Percentiles rank a stretch among this genome's conserved stretches.
Conservation (phyloP, 2,888 invertebrate species). For the Cheiracanthium punctorium region DNA sequence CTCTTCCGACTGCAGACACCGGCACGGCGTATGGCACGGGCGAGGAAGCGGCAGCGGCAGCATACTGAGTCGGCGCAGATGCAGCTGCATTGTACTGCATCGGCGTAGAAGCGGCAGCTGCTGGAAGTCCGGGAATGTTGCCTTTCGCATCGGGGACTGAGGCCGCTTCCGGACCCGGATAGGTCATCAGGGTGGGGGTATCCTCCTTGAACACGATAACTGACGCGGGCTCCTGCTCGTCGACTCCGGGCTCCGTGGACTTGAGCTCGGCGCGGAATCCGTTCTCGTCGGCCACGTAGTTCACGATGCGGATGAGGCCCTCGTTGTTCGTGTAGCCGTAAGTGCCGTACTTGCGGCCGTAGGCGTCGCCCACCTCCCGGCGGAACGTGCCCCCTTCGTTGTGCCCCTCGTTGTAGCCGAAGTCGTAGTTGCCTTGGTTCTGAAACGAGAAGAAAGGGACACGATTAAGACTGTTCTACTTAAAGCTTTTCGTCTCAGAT, state of each 20-base stretch:
- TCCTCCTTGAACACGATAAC: constrained; percentile 68
- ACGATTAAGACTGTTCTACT: too few species aligned
- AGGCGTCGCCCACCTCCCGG: constrained; percentile 66
- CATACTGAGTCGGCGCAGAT: background rate
- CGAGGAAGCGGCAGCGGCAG: constrained; percentile 11
- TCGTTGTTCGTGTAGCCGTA: constrained; percentile 71
- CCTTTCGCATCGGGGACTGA: constrained; percentile 53
- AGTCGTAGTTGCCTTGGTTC: constrained; percentile 70
- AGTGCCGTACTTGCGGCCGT: constrained; percentile 60
- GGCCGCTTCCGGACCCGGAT: constrained; percentile 55
- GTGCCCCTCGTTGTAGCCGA: constrained; percentile 71
- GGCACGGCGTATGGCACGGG: constrained; percentile 25
- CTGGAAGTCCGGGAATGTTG: constrained; percentile 40
- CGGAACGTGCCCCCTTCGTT: constrained; percentile 70
- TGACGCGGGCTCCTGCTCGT: constrained; percentile 53
- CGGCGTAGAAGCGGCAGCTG: background rate
- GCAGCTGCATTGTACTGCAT: background rate
- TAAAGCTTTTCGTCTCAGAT: too few species aligned
- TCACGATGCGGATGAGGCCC: constrained; percentile 69
- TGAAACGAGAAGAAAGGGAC: constrained; percentile 10
- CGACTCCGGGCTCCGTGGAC: constrained; percentile 61
- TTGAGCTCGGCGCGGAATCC: constrained; percentile 70
- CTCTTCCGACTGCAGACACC: background rate
- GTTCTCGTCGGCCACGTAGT: constrained; percentile 71
- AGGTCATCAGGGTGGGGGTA: constrained; percentile 66